phyloP scores from a whole-genome alignment of 1,140 invertebrate species.

The Paralvinella palmiformis region DNA sequence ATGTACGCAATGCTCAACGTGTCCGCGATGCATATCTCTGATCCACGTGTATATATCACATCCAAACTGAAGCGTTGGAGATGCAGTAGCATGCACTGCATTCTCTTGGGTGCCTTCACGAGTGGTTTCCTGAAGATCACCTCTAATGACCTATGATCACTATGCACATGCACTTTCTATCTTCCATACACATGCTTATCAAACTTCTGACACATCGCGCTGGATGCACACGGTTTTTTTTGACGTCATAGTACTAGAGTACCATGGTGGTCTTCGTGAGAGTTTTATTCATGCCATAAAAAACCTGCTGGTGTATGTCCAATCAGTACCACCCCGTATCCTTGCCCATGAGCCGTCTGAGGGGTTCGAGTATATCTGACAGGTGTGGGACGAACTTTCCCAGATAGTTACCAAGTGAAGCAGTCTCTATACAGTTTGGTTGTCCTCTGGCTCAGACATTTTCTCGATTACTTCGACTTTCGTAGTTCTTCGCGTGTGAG shows the following conservation, averaged over 20 bases:
- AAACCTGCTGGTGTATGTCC: background rate
- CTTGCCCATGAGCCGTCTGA: conserved; percentile 12
- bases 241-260: background rate
- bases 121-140: conserved; percentile 23
- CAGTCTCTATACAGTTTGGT: conserved; percentile 20
- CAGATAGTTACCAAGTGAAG: conserved; percentile 4
- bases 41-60: background rate
- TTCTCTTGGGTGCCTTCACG: conserved; percentile 18
- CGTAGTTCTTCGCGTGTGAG: background rate
- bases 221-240: conserved; percentile 24
- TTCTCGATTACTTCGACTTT: conserved; percentile 33
- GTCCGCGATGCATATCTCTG: conserved; percentile 22
- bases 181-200: conserved; percentile 45
- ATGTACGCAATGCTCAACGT: conserved; percentile 18
- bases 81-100: conserved; percentile 32
- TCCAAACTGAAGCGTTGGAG: conserved; percentile 27
- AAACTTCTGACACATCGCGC: conserved; percentile 34
- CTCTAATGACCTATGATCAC: conserved; percentile 26
- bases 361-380: conserved; percentile 24
- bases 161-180: conserved; percentile 15
- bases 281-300: background rate
- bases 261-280: background rate
- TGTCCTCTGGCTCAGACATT: conserved; percentile 22
- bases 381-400: conserved; percentile 24
- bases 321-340: background rate